phyloP scores from a whole-genome alignment of 2,888 invertebrate genomes.

The Phrixothrix hirtus region DNA sequence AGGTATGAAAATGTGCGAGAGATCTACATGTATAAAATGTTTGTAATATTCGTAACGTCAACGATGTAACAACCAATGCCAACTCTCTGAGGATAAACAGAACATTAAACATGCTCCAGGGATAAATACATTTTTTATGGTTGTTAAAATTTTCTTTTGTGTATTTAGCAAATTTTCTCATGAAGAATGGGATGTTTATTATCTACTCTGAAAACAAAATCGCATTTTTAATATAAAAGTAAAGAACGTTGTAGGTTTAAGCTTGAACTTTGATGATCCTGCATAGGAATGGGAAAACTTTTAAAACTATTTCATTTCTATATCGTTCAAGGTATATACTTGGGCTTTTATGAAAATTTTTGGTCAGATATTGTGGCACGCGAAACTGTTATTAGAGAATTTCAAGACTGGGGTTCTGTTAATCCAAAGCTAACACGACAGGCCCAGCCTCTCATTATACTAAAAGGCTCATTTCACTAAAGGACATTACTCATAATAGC shows the following conservation, averaged over 20 bases:
- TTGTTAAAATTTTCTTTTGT: constrained; percentile 27
- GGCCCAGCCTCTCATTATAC: constrained; percentile 45
- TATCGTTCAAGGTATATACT: no score
- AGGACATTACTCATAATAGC: constrained; percentile 46
- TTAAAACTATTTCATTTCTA: no score
- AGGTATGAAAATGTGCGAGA: constrained; percentile 5
- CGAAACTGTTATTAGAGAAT: constrained; percentile 46
- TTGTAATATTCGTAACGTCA: constrained; percentile 17
- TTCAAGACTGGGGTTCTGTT: constrained; percentile 24
- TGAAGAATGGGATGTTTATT: constrained; percentile 28
- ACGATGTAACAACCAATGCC: constrained; percentile 24
- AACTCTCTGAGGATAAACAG: constrained; percentile 30
- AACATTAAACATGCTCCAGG: constrained; percentile 35
- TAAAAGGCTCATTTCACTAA: constrained; percentile 46
- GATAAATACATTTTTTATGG: constrained; percentile 35
- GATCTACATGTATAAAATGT: constrained; percentile 19
- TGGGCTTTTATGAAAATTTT: neutral
- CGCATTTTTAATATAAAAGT: no score
- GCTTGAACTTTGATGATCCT: no score
- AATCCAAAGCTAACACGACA: constrained; percentile 28
- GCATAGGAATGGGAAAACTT: no score
- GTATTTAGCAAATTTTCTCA: constrained; percentile 34
- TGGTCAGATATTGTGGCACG: constrained; percentile 42
- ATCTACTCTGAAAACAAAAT: constrained; percentile 23
- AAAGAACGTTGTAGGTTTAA: no score